These are phyloP conservation scores for Leuciscus waleckii DNA, from an alignment of 2,797 vertebrate genomes.

Conservation along the genomic window DNA sequence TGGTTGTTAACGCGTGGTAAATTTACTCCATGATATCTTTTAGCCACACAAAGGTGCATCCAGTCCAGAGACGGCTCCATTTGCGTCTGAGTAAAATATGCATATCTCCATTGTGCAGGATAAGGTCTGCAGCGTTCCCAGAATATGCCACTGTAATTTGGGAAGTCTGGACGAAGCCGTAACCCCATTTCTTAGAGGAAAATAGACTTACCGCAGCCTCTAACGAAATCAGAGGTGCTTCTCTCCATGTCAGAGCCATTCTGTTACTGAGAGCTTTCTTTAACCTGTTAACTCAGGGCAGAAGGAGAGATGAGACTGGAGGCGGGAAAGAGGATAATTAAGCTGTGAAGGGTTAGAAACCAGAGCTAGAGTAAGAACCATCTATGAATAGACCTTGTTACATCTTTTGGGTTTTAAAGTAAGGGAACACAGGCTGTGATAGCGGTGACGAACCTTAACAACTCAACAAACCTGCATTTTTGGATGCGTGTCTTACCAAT, in stretches of 20 bases:
- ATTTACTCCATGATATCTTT: slow-evolving; percentile 32
- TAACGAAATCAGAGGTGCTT: slow-evolving; percentile 5
- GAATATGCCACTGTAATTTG: slow-evolving; percentile 7
- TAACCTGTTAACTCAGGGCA: slow-evolving; percentile 13
- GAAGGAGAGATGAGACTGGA: neutral
- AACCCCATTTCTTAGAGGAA: slow-evolving; percentile 7
- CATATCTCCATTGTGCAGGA: slow-evolving; percentile 8
- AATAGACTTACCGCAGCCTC: neutral
- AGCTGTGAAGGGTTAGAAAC: slow-evolving; percentile 21
- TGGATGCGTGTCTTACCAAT: neutral
- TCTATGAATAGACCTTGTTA: slow-evolving; percentile 1
- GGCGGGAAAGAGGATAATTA: slow-evolving; percentile 16
- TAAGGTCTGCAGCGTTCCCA: slow-evolving; percentile 12
- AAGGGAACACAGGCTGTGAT: neutral
- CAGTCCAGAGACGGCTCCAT: neutral
- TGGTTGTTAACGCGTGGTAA: neutral
- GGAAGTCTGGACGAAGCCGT: neutral
- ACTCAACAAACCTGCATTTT: neutral
- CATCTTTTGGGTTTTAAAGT: neutral
- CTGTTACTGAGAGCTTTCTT: slow-evolving; percentile 8
- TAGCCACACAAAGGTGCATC: slow-evolving; percentile 10
- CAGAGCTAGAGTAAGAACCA: neutral
- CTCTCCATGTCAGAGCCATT: slow-evolving; percentile 6
- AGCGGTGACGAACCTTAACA: neutral
- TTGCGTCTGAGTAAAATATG: neutral